phyloP scores from a whole-genome alignment of 2,797 vertebrate species.

The Sebastes taczanowskii region DNA sequence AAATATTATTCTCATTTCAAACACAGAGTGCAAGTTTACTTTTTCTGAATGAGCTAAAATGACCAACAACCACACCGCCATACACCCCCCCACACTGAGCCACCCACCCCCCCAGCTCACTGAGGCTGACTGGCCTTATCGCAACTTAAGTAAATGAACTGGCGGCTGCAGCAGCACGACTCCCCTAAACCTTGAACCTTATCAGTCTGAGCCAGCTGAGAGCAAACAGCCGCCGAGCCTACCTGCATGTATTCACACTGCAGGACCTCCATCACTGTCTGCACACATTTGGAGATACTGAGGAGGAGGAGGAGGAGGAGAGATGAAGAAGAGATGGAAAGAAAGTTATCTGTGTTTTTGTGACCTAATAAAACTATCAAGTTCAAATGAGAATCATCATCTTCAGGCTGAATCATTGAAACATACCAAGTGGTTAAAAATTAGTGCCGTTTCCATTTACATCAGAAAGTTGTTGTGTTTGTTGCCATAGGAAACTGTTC shows the following conservation, averaged over 20 bases:
- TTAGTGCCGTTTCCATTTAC: not conserved
- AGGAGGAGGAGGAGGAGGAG: not conserved
- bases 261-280: conserved; percentile 39
- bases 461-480: not conserved
- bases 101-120: not conserved
- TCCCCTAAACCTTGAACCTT: conserved; percentile 23
- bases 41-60: conserved; percentile 28
- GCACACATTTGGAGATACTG: not conserved
- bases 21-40: not conserved
- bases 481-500: not conserved
- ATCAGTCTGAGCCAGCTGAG: conserved; percentile 32
- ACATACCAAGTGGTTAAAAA: not conserved
- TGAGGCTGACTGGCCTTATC: conserved; percentile 15
- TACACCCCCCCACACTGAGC: not conserved
- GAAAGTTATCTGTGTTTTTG: not conserved
- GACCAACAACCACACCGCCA: not conserved
- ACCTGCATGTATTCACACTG: not conserved
- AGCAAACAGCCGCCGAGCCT: not conserved
- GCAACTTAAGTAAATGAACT: conserved; percentile 16
- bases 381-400: not conserved
- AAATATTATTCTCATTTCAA: not conserved
- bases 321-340: not conserved
- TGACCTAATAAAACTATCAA: not conserved
- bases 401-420: not conserved
- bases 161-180: conserved; percentile 5